phyloP scores from a whole-genome alignment of 2,797 vertebrate genomes.

The Schizopygopsis malacanthus region DNA sequence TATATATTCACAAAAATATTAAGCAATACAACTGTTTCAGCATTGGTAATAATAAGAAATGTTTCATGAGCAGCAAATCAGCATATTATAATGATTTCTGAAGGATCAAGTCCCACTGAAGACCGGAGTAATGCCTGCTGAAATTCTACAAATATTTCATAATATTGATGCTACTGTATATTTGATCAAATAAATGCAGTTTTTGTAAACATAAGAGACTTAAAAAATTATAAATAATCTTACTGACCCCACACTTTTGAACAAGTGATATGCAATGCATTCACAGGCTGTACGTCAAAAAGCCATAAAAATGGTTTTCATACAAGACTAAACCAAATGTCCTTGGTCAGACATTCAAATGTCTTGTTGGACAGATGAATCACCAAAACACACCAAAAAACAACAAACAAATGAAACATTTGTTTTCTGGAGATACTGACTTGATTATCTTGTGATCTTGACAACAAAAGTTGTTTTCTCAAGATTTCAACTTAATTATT shows the following conservation, averaged over 20 bases:
- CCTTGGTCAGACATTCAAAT: neutral
- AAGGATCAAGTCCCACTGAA: neutral
- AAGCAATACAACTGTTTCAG: neutral
- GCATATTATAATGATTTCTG: neutral
- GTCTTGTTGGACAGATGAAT: neutral
- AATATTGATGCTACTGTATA: neutral
- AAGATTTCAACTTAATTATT: neutral
- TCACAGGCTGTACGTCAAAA: neutral
- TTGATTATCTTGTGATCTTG: neutral
- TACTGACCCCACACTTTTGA: neutral
- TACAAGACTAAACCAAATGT: neutral
- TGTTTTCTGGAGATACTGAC: neutral
- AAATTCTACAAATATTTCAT: neutral
- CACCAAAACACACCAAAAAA: neutral
- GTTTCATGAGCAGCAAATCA: neutral
- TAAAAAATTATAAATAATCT: neutral
- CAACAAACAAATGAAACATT: neutral
- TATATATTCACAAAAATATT: neutral
- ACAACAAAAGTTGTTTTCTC: neutral
- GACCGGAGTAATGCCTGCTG: neutral
- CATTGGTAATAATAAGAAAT: neutral
- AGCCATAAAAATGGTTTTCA: neutral
- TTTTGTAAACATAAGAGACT: neutral
- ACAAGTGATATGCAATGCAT: neutral
- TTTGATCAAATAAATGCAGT: neutral